Conservation (phyloP, 2,888 invertebrate genomes). For the Cristatella mucedo region DNA sequence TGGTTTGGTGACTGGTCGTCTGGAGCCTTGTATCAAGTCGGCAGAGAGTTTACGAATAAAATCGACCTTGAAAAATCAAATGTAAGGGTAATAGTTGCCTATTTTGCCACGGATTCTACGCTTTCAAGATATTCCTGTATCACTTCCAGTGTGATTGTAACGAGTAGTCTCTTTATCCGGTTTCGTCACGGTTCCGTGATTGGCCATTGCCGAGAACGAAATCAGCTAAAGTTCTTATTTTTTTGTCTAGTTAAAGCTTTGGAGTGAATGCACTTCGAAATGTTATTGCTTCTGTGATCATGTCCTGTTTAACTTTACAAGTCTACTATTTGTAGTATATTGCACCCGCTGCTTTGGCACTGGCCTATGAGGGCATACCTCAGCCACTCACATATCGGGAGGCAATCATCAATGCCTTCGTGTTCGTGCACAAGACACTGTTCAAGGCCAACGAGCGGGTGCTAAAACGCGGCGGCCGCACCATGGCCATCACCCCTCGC, state of each 20-base stretch:
- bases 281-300: no score
- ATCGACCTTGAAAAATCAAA: constrained; percentile 63
- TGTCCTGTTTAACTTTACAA: no score
- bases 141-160: no score
- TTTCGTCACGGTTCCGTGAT: no score
- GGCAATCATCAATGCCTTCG: constrained; percentile 95
- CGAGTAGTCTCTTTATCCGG: no score
- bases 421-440: constrained; percentile 91
- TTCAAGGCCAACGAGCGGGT: constrained; percentile 82
- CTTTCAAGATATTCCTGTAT: no score
- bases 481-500: constrained; percentile 91
- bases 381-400: constrained; percentile 65
- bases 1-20: constrained; percentile 99
- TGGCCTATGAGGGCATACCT: constrained; percentile 51
- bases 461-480: constrained; percentile 75
- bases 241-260: no score
- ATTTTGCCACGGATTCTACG: no score
- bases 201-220: no score
- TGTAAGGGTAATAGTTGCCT: constrained; percentile 21
- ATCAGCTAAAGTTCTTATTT: no score
- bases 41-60: constrained; percentile 84
- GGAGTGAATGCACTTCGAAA: no score
- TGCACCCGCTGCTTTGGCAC: constrained; percentile 75
- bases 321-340: constrained; percentile 57
- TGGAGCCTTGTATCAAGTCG: constrained; percentile 53